Percentiles rank a stretch among this genome's conserved stretches.
Evolutionary conservation across 1,140 invertebrate species (phyloP).

Genomic region (Drosophila ohnishii): DNA sequence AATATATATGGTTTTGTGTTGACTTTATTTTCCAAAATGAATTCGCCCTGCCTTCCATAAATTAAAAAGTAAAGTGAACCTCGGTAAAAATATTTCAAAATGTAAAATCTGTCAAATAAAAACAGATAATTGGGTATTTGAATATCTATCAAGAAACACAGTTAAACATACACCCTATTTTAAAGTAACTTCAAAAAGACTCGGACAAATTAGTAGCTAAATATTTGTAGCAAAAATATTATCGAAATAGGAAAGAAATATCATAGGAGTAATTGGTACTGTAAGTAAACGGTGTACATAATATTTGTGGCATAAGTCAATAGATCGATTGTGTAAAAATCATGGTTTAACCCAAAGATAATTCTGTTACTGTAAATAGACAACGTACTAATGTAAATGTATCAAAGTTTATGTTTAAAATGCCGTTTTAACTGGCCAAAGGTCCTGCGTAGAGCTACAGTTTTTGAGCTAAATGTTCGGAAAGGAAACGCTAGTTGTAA

Average conservation of each 20-base stretch:
- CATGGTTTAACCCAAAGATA: slow-evolving; percentile 3
- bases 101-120: neutral
- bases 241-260: slow-evolving; percentile 29
- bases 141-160: slow-evolving; percentile 6
- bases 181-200: slow-evolving; percentile 78
- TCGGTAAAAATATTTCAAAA: neutral
- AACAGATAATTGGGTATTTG: neutral
- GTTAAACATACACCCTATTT: slow-evolving; percentile 30
- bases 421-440: slow-evolving; percentile 43
- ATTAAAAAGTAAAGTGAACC: neutral
- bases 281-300: slow-evolving; percentile 52
- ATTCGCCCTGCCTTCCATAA: slow-evolving; percentile 7
- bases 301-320: slow-evolving; percentile 26
- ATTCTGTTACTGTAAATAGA: slow-evolving; percentile 46
- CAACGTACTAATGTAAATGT: slow-evolving; percentile 22
- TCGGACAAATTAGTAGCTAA: slow-evolving; percentile 68
- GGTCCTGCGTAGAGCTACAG: slow-evolving; percentile 62
- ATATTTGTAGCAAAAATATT: slow-evolving; percentile 74
- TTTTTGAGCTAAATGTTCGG: slow-evolving; percentile 28
- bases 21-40: neutral
- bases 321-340: slow-evolving; percentile 38
- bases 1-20: neutral
- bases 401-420: slow-evolving; percentile 31
- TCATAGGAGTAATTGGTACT: slow-evolving; percentile 18
- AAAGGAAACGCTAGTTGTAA: slow-evolving; percentile 37